A percentile compares a stretch with the other conserved stretches of the same genome.
phyloP scores from a whole-genome alignment of 2,888 invertebrate species.

The Oxyteleia sp. region DNA sequence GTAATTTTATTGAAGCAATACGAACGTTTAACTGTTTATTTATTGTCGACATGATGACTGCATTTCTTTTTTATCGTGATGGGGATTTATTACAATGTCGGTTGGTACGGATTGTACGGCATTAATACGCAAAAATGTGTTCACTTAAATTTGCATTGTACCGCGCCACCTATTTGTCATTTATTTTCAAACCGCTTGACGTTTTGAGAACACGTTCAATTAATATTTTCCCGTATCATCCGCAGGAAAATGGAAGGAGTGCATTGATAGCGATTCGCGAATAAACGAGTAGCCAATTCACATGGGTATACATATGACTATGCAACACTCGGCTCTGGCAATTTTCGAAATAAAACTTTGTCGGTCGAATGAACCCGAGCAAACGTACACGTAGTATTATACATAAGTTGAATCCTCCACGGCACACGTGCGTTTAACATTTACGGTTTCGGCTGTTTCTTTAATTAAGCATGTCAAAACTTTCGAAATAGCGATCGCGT shows the following conservation, averaged over 20 bases:
- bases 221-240: too few species aligned
- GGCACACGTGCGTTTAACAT: constrained; percentile 45
- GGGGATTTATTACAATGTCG: too few species aligned
- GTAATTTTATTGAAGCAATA: constrained; percentile 44
- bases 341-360: constrained; percentile 57
- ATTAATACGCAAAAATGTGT: too few species aligned
- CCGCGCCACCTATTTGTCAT: too few species aligned
- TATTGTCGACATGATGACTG: too few species aligned
- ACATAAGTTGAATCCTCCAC: constrained; percentile 27
- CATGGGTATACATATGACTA: constrained; percentile 36
- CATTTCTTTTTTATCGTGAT: too few species aligned
- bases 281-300: constrained; percentile 46
- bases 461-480: constrained; percentile 35
- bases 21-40: constrained; percentile 35
- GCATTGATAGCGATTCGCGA: constrained; percentile 46
- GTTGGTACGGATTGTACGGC: too few species aligned
- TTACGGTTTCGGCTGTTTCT: constrained; percentile 30
- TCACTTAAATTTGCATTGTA: too few species aligned
- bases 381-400: constrained; percentile 12
- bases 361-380: constrained; percentile 39
- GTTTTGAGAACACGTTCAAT: too few species aligned
- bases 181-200: too few species aligned
- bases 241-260: too few species aligned
- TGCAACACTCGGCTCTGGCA: constrained; percentile 33
- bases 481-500: constrained; percentile 6